Conservation (phyloP, 1,140 invertebrate species). For the Euwallacea similis region DNA sequence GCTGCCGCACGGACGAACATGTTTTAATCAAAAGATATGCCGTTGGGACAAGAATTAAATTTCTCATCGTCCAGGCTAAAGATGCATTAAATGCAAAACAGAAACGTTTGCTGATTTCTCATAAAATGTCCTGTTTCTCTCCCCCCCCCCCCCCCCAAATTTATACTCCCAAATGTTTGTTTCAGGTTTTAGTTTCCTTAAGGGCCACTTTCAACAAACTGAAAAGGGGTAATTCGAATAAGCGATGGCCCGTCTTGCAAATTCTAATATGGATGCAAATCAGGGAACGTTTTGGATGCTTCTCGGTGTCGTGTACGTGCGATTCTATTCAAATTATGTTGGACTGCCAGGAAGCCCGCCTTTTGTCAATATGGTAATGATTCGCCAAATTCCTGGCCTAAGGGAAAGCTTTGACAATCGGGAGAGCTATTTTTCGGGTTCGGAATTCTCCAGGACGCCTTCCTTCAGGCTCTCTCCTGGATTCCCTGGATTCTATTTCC, state of each 20-base stretch:
- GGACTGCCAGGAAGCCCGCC: slow-evolving; percentile 26
- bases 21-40: slow-evolving; percentile 10
- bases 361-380: slow-evolving; percentile 37
- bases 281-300: slow-evolving; percentile 29
- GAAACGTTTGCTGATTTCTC: neutral
- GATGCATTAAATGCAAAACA: neutral
- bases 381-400: slow-evolving; percentile 21
- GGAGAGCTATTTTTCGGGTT: slow-evolving; percentile 17
- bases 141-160: no score
- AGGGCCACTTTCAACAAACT: neutral
- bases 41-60: slow-evolving; percentile 14
- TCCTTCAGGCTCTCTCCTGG: no score
- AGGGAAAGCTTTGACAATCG: slow-evolving; percentile 22
- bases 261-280: slow-evolving; percentile 37
- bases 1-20: neutral
- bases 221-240: slow-evolving; percentile 27
- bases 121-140: neutral
- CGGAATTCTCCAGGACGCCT: no score
- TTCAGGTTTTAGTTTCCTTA: no score
- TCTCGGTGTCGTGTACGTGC: slow-evolving; percentile 34
- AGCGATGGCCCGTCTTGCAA: slow-evolving; percentile 30
- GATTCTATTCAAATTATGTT: slow-evolving; percentile 32
- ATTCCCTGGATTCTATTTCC: no score
- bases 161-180: no score
- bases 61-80: neutral